Evolutionary conservation across 2,888 invertebrate species (phyloP).

Genomic region (Chouioia cunea): DNA sequence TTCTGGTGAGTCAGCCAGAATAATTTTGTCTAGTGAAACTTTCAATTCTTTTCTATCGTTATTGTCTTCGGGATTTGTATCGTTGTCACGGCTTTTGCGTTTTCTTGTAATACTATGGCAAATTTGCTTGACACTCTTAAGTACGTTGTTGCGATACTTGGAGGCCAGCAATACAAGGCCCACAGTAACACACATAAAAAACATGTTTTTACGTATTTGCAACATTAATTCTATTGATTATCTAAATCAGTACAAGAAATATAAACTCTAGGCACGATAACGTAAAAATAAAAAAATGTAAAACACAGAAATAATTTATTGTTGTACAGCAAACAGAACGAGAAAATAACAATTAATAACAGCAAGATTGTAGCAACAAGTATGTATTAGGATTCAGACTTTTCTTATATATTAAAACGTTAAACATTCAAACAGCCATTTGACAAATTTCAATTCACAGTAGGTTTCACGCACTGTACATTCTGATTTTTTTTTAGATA

Average conservation of each 20-base stretch:
- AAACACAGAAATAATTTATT: slow-evolving; percentile 12
- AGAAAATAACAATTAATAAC: slow-evolving; percentile 22
- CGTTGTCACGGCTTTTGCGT: slow-evolving; percentile 36
- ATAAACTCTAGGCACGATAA: slow-evolving; percentile 34
- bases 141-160: slow-evolving; percentile 64
- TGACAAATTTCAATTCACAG: slow-evolving; percentile 6
- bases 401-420: neutral
- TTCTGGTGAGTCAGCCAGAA: slow-evolving; percentile 64
- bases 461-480: slow-evolving; percentile 4
- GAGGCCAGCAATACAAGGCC: slow-evolving; percentile 64
- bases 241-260: slow-evolving; percentile 4
- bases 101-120: slow-evolving; percentile 56
- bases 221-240: slow-evolving; percentile 53
- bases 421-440: slow-evolving; percentile 4
- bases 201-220: slow-evolving; percentile 58
- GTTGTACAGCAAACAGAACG: neutral
- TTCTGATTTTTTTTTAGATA: neutral
- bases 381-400: neutral
- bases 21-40: slow-evolving; percentile 59
- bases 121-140: slow-evolving; percentile 61
- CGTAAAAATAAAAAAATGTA: slow-evolving; percentile 8
- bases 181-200: slow-evolving; percentile 64
- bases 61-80: slow-evolving; percentile 40
- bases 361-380: slow-evolving; percentile 27
- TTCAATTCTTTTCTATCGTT: slow-evolving; percentile 49